These are phyloP conservation scores for Mechanitis messenoides DNA, from an alignment of 2,888 invertebrate genomes.

Conservation along the genomic window DNA sequence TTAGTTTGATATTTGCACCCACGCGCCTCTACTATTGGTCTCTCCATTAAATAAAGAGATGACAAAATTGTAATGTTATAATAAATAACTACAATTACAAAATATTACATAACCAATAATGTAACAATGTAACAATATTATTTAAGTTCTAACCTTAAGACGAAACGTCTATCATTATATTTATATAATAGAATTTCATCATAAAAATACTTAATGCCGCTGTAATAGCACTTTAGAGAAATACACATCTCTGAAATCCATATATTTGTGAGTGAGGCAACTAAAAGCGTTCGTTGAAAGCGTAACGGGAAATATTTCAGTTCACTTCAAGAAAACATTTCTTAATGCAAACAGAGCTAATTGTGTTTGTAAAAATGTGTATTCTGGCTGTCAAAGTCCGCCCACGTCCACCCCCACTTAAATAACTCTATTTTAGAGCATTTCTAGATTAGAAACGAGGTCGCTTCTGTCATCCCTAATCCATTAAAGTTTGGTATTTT, in stretches of 20 bases:
- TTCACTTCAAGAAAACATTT: constrained; percentile 9
- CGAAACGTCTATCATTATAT: too few species aligned
- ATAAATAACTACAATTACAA: too few species aligned
- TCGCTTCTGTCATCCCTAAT: constrained; percentile 43
- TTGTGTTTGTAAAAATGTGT: constrained; percentile 38
- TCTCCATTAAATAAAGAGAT: too few species aligned
- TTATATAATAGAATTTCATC: too few species aligned
- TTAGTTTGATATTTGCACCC: too few species aligned
- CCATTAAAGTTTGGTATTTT: constrained; percentile 34
- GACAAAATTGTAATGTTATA: too few species aligned
- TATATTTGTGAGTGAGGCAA: not conserved
- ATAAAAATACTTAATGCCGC: too few species aligned
- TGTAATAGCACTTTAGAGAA: too few species aligned
- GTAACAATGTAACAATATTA: too few species aligned
- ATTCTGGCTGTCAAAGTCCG: constrained; percentile 37
- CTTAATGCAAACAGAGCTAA: constrained; percentile 29
- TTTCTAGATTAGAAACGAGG: constrained; percentile 42
- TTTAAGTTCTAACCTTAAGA: too few species aligned
- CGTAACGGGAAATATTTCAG: constrained; percentile 8
- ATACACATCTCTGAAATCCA: not conserved
- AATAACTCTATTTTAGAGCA: constrained; percentile 47
- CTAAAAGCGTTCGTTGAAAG: constrained; percentile 1
- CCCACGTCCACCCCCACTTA: constrained; percentile 38
- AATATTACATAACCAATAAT: too few species aligned
- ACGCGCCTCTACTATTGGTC: too few species aligned